Base-by-base conservation (phyloP, 37 sponge, comb jelly and placozoan genomes). In the Tethya wilhelma region DNA sequence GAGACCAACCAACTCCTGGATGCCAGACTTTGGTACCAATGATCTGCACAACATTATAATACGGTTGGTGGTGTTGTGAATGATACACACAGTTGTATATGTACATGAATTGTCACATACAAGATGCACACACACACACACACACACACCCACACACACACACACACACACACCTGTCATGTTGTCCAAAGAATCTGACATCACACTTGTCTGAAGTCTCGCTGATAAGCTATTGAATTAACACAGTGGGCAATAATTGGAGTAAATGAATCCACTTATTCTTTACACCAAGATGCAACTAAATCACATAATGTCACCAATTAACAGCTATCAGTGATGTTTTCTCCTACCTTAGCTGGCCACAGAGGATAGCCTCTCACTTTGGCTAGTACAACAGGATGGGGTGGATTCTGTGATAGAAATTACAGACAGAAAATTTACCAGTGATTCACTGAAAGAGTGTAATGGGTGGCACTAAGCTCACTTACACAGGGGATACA, bases 331-430 rank as follows among this genome's bases (percentile, higher is more conserved):
- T n/a, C n/a, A n/a, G n/a, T n/a, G n/a, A n/a, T n/a, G n/a, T n/a
- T n/a, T n/a, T n/a, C n/a, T n/a, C 85, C 23, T 59, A 89, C 94
- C 74, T 97, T 97, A 46, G 93, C 98, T 34, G 98, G 98, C 98
- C 98, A 97, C 17, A 87, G 62, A 8, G 98, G 98, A 66, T 95
- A 91, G 0, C 98, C 95, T 46, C 88, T 73, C 34, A 97, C 85
- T 69, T 97, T 94, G 14, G 98, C 98, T 87, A 92, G 79, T 3
- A 96, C 93, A 23, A 92, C 84, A 2, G 78, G 75, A 66, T 96
- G 96, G 2, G 93, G 88, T 0, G 95, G 87, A 40, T 75, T 71
- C 85, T 87, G 59, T 1, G 42, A 46, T 23, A 56, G 42, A 1
- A 36, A 38, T 2, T 2, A 31, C 2, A 77, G 30, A 60, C 7